phyloP scores from a whole-genome alignment of 2,888 invertebrate species.

The Stenoptilia bipunctidactyla region DNA sequence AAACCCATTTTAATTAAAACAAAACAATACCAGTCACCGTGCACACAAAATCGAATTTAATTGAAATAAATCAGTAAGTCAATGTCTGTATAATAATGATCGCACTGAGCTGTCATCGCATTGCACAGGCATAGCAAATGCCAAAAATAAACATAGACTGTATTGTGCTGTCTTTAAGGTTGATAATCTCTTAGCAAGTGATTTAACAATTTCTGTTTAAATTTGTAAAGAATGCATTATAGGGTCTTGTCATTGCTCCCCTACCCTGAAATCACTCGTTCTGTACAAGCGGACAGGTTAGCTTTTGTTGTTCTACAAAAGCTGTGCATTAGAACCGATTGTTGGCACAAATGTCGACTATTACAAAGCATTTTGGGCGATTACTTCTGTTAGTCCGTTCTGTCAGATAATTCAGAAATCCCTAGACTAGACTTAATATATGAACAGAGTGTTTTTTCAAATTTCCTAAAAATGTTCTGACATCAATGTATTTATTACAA shows the following conservation, averaged over 20 bases:
- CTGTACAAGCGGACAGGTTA: slow-evolving; percentile 64
- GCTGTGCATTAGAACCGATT: slow-evolving; percentile 63
- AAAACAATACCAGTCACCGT: slow-evolving; percentile 11
- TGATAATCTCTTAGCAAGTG: no score
- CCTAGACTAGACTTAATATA: no score
- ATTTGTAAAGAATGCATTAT: slow-evolving; percentile 36
- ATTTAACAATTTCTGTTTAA: slow-evolving; percentile 4
- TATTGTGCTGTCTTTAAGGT: no score
- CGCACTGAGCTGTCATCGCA: slow-evolving; percentile 50
- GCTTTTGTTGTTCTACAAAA: slow-evolving; percentile 63
- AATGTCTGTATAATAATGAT: slow-evolving; percentile 41
- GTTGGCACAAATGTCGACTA: slow-evolving; percentile 66
- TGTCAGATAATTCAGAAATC: no score
- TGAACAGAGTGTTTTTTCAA: no score
- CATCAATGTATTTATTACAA: no score
- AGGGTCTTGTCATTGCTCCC: slow-evolving; percentile 66
- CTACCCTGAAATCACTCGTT: slow-evolving; percentile 67
- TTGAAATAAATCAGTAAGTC: slow-evolving; percentile 46
- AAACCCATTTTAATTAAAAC: background rate
- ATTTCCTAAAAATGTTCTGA: no score
- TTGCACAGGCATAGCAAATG: slow-evolving; percentile 53
- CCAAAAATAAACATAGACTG: slow-evolving; percentile 26
- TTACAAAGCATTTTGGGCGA: slow-evolving; percentile 57
- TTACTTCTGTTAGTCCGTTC: slow-evolving; percentile 18
- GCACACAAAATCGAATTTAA: slow-evolving; percentile 11